A percentile compares a stretch with the other conserved stretches of the same genome.
These are phyloP conservation scores for Magallana gigas DNA, from an alignment of 1,140 invertebrate genomes.

Conservation along the genomic window DNA sequence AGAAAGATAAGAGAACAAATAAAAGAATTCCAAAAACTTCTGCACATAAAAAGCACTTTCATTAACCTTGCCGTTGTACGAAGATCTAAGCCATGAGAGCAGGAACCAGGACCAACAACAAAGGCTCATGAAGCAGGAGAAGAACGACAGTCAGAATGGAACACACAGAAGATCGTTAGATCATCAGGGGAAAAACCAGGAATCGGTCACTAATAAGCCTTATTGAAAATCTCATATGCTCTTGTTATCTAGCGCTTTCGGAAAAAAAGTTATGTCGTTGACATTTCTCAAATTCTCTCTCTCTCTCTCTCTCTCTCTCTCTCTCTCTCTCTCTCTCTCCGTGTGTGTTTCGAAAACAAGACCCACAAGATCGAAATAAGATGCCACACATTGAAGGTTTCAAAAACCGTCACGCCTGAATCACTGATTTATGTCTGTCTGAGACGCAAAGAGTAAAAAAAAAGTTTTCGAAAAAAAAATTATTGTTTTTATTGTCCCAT, in stretches of 20 bases:
- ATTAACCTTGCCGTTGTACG: conserved; percentile 3
- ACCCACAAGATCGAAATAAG: background rate
- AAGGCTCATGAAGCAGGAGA: background rate
- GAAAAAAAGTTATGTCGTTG: too few relatives aligned
- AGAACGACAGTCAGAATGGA: background rate
- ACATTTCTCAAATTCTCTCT: too few relatives aligned
- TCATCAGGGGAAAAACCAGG: background rate
- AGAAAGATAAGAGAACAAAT: background rate
- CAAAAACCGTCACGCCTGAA: background rate
- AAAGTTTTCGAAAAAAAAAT: conserved; percentile 5
- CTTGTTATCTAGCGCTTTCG: background rate
- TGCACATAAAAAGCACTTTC: background rate
- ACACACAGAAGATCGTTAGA: background rate
- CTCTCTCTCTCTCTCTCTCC: background rate
- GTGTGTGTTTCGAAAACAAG: conserved; percentile 10
- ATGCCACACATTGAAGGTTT: background rate
- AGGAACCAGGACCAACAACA: background rate
- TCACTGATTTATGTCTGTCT: conserved; percentile 12
- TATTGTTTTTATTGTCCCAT: conserved; percentile 22
- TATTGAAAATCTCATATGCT: background rate
- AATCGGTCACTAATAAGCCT: conserved; percentile 1
- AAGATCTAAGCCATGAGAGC: background rate
- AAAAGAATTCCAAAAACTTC: conserved; percentile 2
- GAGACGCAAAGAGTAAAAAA: background rate
- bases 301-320: too few relatives aligned